These are phyloP conservation scores for Gnathonemus longibarbis DNA, from an alignment of 2,113 vertebrate genomes.

Conservation along the genomic window DNA sequence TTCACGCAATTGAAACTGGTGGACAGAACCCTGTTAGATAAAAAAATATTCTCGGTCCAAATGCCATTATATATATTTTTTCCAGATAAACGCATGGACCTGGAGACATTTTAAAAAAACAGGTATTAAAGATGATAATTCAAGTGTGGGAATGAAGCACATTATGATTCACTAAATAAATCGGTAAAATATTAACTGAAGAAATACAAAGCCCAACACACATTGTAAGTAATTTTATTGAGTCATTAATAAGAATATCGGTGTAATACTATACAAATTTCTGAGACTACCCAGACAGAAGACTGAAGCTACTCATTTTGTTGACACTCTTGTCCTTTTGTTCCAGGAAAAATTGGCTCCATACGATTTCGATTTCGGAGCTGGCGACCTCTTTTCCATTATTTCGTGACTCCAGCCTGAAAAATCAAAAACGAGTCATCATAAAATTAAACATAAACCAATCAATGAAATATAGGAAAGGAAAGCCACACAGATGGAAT, in stretches of 20 bases:
- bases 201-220: not conserved
- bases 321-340: slow-evolving; percentile 90
- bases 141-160: not conserved
- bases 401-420: slow-evolving; percentile 93
- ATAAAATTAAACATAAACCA: slow-evolving; percentile 31
- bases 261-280: not conserved
- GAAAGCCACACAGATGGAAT: not conserved
- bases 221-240: slow-evolving; percentile 9
- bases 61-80: not conserved
- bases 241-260: not conserved
- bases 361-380: slow-evolving; percentile 91
- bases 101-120: not conserved
- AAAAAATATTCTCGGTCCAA: not conserved
- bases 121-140: not conserved
- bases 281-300: slow-evolving; percentile 50
- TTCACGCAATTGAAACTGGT: not conserved
- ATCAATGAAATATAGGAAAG: not conserved
- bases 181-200: not conserved
- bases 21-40: too few relatives aligned
- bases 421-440: slow-evolving; percentile 39
- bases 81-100: not conserved
- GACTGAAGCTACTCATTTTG: slow-evolving; percentile 75
- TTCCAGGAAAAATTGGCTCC: slow-evolving; percentile 97
- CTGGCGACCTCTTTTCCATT: slow-evolving; percentile 77
- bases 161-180: not conserved